These are phyloP conservation scores for Dilophus febrilis DNA, from an alignment of 2,888 invertebrate genomes.

Conservation along the genomic window DNA sequence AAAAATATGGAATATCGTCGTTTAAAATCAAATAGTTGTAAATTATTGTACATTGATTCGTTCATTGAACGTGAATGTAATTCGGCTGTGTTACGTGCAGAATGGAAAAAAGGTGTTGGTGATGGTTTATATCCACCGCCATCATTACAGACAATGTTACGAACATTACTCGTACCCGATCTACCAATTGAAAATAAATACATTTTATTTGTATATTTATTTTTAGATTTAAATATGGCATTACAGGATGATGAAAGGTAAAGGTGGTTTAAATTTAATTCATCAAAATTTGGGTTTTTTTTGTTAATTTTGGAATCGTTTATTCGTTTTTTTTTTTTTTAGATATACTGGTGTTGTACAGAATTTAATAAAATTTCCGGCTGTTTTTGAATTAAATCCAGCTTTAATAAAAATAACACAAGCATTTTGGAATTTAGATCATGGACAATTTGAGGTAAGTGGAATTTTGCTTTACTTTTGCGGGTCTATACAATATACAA, in stretches of 20 bases:
- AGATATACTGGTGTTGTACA: conserved; percentile 46
- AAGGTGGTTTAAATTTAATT: too few species aligned
- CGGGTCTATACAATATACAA: not conserved
- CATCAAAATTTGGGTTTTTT: not conserved
- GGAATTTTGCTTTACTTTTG: conserved; percentile 16
- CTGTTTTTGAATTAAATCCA: conserved; percentile 57
- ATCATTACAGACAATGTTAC: conserved; percentile 58
- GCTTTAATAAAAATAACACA: conserved; percentile 62
- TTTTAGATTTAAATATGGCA: conserved; percentile 62
- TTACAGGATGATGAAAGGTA: conserved; percentile 39
- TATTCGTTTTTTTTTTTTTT: conserved; percentile 7
- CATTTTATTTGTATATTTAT: conserved; percentile 59
- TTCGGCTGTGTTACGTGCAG: conserved; percentile 34
- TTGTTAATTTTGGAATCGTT: conserved; percentile 1
- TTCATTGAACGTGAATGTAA: conserved; percentile 31
- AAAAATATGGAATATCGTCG: conserved; percentile 14
- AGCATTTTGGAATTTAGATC: conserved; percentile 81
- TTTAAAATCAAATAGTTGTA: conserved; percentile 17
- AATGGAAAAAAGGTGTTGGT: conserved; percentile 49
- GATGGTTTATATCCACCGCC: conserved; percentile 65
- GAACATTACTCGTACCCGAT: conserved; percentile 53
- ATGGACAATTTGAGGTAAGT: conserved; percentile 60
- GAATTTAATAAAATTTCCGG: conserved; percentile 60
- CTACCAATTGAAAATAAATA: conserved; percentile 55
- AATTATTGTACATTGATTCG: conserved; percentile 22